Evolutionary conservation across 1,140 invertebrate species (phyloP), one percentile per base, ranked within the genome.

Genomic region (Drosophila navojoa): DNA sequence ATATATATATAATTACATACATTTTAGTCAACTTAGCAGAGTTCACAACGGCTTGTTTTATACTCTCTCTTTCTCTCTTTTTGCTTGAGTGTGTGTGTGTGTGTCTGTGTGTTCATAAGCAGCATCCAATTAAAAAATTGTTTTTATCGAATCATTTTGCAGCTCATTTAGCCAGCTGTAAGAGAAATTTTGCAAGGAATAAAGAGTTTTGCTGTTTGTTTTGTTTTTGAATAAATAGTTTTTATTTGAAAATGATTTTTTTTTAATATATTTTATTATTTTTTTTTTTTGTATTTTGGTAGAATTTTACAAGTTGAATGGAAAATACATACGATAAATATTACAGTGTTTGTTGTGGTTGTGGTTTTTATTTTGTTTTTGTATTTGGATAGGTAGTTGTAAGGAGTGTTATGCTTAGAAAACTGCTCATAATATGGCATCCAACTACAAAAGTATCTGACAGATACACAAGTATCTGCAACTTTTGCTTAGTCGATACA

Each of bases 221-320:
- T 89, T 79, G 70, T 89, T 89, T 89, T 89, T 89, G 84, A 89
- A 89, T 89, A 89, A 89, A 89, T 90, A 90, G 77, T 84, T 89
- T 87, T 89, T 89, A 89, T 89, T 89, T 81, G 81, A 89, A 89
- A 89, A 79, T 81, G 74, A 77, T 81, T 79, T 68, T 63, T 70
- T 76, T 59, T 60, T n/a, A n/a, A 60, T 45, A 45, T 45, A 6
- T 45, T 45, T 16, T 45, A 7, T 40, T 67, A 55, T 55, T n/a
- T 71, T 67, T 54, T 72, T 63, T 59, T 57, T 81, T 64, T 75
- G 76, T 67, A 75, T 85, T 86, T 87, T 89, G 76, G 79, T 87
- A 79, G 84, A 89, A 89, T 90, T 89, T 89, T 90, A 89, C 84
- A 89, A 89, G 70, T 89, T 89, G 77, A 90, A 89, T 80, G 77